phyloP scores from a whole-genome alignment of 2,113 vertebrate genomes.

The Desmodus rotundus region DNA sequence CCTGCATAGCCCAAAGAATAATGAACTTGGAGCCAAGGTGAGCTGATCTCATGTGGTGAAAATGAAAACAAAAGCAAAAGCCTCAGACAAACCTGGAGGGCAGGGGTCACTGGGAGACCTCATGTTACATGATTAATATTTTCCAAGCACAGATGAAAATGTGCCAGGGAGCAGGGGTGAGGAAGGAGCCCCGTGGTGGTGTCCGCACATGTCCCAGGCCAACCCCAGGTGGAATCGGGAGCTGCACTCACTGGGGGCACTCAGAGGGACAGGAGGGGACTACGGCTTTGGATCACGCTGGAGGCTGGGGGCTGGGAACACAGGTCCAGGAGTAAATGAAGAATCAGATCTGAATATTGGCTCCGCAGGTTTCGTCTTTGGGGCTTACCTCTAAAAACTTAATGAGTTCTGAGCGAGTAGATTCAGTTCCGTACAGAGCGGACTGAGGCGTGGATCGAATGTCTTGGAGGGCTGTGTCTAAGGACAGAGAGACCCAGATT shows the following conservation, averaged over 20 bases:
- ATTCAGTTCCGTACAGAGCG: not conserved
- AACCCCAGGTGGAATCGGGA: not conserved
- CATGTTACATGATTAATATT: not conserved
- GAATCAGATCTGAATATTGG: not conserved
- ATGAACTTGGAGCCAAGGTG: not conserved
- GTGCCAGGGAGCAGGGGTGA: not conserved
- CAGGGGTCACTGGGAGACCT: not conserved
- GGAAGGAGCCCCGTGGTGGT: not conserved
- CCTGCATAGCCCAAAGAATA: not conserved
- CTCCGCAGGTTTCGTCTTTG: not conserved
- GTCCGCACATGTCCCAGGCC: not conserved
- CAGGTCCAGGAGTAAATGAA: not conserved
- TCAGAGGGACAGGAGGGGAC: not conserved
- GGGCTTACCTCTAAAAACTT: not conserved
- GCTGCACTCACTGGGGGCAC: not conserved
- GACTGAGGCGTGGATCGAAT: not conserved
- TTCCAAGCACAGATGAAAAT: not conserved
- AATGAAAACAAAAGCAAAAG: not conserved
- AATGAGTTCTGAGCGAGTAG: not conserved
- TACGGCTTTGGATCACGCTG: not conserved
- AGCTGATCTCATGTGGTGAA: not conserved
- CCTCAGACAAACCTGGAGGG: not conserved
- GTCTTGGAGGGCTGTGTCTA: not conserved
- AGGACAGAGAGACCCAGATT: not conserved
- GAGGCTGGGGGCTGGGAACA: not conserved